Evolutionary conservation across 2,113 vertebrate species (phyloP).

Genomic region (Seriola dumerili): DNA sequence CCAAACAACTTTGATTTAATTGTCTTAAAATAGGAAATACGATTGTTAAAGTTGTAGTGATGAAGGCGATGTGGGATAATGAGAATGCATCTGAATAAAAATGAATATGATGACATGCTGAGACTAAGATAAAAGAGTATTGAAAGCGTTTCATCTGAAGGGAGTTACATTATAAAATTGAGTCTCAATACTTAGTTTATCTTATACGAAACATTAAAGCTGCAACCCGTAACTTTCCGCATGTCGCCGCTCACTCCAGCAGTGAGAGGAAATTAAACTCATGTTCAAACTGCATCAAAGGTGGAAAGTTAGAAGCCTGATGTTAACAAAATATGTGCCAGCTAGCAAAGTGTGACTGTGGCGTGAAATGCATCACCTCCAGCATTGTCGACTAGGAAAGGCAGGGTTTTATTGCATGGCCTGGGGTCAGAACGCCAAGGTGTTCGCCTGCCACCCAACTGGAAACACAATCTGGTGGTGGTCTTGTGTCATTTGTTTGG

Average conservation of each 20-base stretch:
- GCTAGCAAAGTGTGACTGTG: neutral
- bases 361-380: neutral
- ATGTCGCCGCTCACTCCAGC: neutral
- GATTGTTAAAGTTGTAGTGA: neutral
- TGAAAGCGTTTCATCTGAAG: neutral
- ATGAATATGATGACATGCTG: constrained; percentile 11
- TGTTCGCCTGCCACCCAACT: neutral
- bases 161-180: neutral
- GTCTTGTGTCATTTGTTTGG: neutral
- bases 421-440: neutral
- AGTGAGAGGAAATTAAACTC: neutral
- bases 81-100: constrained; percentile 1
- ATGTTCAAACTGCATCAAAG: neutral
- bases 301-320: neutral
- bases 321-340: neutral
- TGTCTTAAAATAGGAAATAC: neutral
- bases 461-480: neutral
- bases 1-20: neutral
- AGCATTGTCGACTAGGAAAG: neutral
- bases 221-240: neutral
- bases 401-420: neutral
- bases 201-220: neutral
- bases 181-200: neutral
- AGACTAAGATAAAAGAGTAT: neutral
- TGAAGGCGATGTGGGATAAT: neutral